Conservation (phyloP, 1,140 invertebrate genomes). For the Laupala kohalensis region DNA sequence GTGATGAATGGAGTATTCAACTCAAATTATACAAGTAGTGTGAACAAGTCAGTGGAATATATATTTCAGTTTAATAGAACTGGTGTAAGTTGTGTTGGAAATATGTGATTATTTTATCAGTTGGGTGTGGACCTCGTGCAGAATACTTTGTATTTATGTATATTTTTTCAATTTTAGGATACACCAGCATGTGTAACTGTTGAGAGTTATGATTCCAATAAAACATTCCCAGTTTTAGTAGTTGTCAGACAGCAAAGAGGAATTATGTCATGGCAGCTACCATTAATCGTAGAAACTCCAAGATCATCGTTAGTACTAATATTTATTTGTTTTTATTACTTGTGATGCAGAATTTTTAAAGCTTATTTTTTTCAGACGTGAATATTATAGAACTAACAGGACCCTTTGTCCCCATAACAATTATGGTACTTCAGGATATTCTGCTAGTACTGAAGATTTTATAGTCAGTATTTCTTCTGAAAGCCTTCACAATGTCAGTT, state of each 20-base stretch:
- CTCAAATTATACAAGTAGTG: not conserved
- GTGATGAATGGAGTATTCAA: not conserved
- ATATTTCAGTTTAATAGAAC: constrained; percentile 21
- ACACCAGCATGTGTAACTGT: constrained; percentile 39
- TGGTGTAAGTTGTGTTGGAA: constrained; percentile 6
- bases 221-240: constrained; percentile 44
- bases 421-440: constrained; percentile 24
- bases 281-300: constrained; percentile 38
- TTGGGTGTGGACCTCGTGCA: constrained; percentile 14
- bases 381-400: constrained; percentile 41
- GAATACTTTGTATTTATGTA: not conserved
- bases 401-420: constrained; percentile 49
- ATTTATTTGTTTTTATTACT: not conserved
- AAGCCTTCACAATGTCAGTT: constrained; percentile 31
- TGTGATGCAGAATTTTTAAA: not conserved
- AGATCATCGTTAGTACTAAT: constrained; percentile 26
- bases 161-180: constrained; percentile 7
- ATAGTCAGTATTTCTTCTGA: constrained; percentile 47
- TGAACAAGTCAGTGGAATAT: constrained; percentile 23
- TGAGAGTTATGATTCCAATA: constrained; percentile 32
- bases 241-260: constrained; percentile 50
- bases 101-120: not conserved
- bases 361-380: constrained; percentile 20
- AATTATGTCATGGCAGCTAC: constrained; percentile 54
- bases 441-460: constrained; percentile 23